Base-by-base conservation (phyloP, 2,888 invertebrate genomes). In the Patella caerulea region DNA sequence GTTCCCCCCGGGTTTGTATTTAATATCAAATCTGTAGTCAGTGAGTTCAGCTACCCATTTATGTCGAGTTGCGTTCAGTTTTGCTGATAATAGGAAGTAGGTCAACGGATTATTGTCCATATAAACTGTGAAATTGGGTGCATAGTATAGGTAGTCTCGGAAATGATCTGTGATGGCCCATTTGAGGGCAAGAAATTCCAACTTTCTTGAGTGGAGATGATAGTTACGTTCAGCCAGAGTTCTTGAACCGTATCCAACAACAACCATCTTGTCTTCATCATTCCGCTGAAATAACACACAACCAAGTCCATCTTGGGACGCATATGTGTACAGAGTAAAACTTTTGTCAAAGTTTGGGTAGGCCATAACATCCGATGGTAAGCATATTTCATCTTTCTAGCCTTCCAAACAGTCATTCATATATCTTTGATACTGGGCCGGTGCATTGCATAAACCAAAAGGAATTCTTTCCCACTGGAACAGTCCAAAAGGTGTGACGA, bases 11-110 rank as follows among this genome's bases (percentile, higher is more conserved):
- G 79, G 74, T 71, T 79, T 74, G 56, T 80, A 73, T 17, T 76
- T 65, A 29, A 81, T 76, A 14, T 72, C 24, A 73, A 78, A 83
- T 19, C 80, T 74, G 73, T 76, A 79, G 12, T 73, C 73, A 70
- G 78, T 52, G 2, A 82, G 69, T 52, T 76, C 70, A 24, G 73
- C 70, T 56, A 79, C 56, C 81, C 78, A 78, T 29, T 79, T 56
- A n/a, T 29, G 78, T 78, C 73, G 78, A 19, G 78, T 79, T 72
- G 78, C 81, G 45, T 83, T 81, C 11, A 74, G 34, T 70, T 75
- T 69, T 14, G 75, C 75, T 3, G 69, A 54, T 4, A 70, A 70
- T 9, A 73, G 5, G 76, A 76, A 56, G 71, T 76, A 76, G 5
- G 78, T 78, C 3, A 78, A 52, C 12, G 78, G 75, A 65, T 78